A percentile compares a stretch with the other conserved stretches of the same genome.
Evolutionary conservation across 1,140 invertebrate genomes (phyloP).

Genomic region (Orius insidiosus): DNA sequence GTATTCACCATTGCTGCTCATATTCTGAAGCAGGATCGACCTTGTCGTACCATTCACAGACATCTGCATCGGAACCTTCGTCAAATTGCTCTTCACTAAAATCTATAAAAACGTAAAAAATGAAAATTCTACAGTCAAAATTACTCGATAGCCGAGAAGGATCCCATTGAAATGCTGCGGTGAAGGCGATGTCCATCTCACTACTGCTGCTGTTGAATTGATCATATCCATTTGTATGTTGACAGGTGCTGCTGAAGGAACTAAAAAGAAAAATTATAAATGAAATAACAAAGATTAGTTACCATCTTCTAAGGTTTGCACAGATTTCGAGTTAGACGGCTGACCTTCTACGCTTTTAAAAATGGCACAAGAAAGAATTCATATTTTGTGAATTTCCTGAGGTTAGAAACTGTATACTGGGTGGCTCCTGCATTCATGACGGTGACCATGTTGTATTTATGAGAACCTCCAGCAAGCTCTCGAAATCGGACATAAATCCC

Average conservation of each 20-base stretch:
- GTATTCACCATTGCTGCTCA: conserved; percentile 48
- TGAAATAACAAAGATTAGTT: conserved; percentile 22
- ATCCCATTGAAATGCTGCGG: conserved; percentile 60
- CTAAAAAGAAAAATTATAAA: conserved; percentile 25
- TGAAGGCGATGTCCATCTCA: conserved; percentile 63
- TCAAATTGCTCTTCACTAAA: conserved; percentile 35
- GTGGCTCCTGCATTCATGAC: conserved; percentile 46
- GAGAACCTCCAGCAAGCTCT: conserved; percentile 42
- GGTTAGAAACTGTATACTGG: conserved; percentile 46
- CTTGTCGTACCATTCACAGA: conserved; percentile 52
- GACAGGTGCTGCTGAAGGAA: conserved; percentile 58
- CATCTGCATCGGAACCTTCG: conserved; percentile 45
- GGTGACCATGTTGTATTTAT: conserved; percentile 50
- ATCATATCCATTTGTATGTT: conserved; percentile 64
- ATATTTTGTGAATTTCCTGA: conserved; percentile 70
- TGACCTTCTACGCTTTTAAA: conserved; percentile 63
- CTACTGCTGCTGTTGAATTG: conserved; percentile 54
- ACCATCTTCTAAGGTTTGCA: conserved; percentile 52
- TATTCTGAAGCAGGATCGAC: conserved; percentile 51
- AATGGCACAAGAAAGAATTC: conserved; percentile 80
- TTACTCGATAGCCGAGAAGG: conserved; percentile 61
- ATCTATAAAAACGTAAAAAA: conserved; percentile 30
- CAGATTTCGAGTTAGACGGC: conserved; percentile 54
- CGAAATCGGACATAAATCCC: conserved; percentile 87
- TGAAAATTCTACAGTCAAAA: conserved; percentile 10